Conservation (phyloP, 2,113 vertebrate genomes). For the Oriolus oriolus region DNA sequence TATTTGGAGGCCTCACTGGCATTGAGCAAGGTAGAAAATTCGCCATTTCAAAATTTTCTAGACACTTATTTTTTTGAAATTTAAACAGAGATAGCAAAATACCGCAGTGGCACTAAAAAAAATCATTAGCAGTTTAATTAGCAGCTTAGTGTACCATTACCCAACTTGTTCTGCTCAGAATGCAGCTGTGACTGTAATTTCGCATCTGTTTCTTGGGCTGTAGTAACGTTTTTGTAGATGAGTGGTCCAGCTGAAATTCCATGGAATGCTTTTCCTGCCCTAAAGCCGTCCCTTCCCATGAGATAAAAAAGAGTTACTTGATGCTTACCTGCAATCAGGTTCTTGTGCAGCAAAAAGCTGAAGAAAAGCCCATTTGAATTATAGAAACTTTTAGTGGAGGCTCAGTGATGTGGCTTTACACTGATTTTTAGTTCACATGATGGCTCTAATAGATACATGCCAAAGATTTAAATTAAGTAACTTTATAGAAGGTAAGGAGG, state of each 20-base stretch:
- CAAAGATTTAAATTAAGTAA: not conserved
- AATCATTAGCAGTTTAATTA: constrained; percentile 74
- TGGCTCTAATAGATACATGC: not conserved
- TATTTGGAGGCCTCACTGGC: constrained; percentile 18
- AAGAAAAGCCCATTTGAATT: not conserved
- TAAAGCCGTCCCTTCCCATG: not conserved
- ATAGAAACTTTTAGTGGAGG: not conserved
- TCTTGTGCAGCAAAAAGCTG: not conserved
- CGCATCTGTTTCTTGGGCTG: constrained; percentile 74
- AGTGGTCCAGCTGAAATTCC: constrained; percentile 67
- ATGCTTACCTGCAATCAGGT: not conserved
- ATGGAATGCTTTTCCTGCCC: constrained; percentile 4
- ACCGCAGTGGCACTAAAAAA: constrained; percentile 62
- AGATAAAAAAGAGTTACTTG: not conserved
- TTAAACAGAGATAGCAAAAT: constrained; percentile 69
- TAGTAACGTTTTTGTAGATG: constrained; percentile 34
- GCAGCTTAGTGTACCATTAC: constrained; percentile 71
- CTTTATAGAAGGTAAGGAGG: not conserved
- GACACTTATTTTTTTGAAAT: not conserved
- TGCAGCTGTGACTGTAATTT: constrained; percentile 77
- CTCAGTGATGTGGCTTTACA: not conserved
- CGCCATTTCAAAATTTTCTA: not conserved
- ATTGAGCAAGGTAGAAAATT: constrained; percentile 41
- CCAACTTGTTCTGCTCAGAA: constrained; percentile 71
- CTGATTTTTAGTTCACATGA: not conserved